Evolutionary conservation across 1,140 invertebrate genomes (phyloP).

Genomic region (Papilio polyxenes): DNA sequence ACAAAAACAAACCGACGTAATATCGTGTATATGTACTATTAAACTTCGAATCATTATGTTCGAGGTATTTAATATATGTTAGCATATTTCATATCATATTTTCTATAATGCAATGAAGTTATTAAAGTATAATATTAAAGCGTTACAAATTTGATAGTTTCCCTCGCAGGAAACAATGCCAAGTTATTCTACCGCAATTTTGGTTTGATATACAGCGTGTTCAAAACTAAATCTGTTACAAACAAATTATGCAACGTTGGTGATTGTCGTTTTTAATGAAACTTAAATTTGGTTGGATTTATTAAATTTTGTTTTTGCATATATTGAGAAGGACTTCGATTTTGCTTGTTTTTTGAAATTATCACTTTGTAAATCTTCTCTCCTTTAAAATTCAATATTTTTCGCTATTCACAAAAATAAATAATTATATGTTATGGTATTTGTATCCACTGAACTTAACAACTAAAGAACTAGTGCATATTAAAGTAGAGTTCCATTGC

Average conservation of each 20-base stretch:
- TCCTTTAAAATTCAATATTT: no score
- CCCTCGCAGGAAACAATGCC: conserved; percentile 17
- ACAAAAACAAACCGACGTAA: neutral
- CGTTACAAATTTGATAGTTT: conserved; percentile 3
- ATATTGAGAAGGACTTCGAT: no score
- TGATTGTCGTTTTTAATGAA: neutral
- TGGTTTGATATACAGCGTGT: conserved; percentile 20
- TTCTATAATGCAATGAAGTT: neutral
- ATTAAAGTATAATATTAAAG: conserved; percentile 1
- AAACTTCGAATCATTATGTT: neutral
- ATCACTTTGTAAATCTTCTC: no score
- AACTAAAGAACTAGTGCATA: no score
- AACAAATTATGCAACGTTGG: conserved; percentile 5
- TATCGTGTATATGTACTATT: neutral
- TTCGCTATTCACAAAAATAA: no score
- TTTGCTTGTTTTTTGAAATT: neutral
- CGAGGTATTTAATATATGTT: neutral
- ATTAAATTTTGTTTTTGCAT: neutral
- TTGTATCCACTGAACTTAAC: no score
- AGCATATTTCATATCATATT: neutral
- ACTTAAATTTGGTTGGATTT: conserved; percentile 11
- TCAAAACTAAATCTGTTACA: conserved; percentile 23
- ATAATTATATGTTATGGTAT: no score
- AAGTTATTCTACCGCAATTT: conserved; percentile 21
- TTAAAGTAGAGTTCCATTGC: no score